Evolutionary conservation across 2,797 vertebrate genomes (phyloP), one percentile per base, ranked within the genome.

Genomic region (Potorous gilbertii): DNA sequence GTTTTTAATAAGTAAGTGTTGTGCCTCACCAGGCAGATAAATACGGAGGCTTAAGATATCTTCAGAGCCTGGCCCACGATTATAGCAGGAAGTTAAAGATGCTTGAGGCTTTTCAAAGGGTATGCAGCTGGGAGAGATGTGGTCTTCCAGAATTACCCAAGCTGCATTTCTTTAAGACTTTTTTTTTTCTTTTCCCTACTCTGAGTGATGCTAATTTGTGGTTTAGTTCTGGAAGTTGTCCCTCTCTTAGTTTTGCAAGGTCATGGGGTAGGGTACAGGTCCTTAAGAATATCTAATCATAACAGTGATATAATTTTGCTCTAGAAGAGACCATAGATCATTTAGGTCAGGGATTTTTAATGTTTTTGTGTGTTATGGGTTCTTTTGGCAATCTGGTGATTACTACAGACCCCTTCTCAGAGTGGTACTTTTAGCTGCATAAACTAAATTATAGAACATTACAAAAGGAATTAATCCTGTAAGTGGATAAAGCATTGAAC

Each of bases 1-100:
- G 98, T 98, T 99, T 99, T 99, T 99, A 99, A 99, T 99, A 99
- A 98, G 98, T 98, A 98, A 98, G 98, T 98, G 98, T 98, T 98
- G 98, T 94, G 99, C 98, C 99, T 99, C 98, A 94, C 98, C 98
- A 98, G 99, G 98, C 98, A 96, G 98, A 99, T 99, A 99, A 99
- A 98, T 98, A 99, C 98, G 94, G 92, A 98, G 98, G 98, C 98
- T 99, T 98, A 98, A 98, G 98, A 98, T 97, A 98, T 98, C 98
- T 98, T 97, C 96, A 94, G 98, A 98, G 98, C 97, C 92, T 18
- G 97, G 97, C 93, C 95, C 96, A 98, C 98, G 98, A 98, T 98
- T 98, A 97, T 90, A 95, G 98, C 92, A 93, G 98, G 98, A 98
- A 98, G 98, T 98, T 97, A 96, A 98, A 97, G 98, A 97, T 97